Evolutionary conservation across 2,797 vertebrate genomes (phyloP).

Genomic region (Acanthurus lineatus): DNA sequence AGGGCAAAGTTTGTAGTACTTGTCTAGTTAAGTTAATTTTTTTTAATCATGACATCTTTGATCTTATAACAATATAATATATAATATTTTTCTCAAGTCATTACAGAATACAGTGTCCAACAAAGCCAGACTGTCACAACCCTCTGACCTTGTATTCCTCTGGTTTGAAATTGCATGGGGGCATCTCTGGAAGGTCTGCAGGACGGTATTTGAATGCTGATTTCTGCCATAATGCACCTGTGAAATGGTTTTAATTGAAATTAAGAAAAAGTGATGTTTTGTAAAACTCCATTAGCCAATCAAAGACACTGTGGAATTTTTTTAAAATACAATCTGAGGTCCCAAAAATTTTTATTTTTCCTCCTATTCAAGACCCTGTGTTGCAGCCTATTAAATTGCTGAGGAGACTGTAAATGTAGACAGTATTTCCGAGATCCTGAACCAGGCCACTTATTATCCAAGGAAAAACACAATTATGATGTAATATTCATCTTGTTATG

Average conservation of each 20-base stretch:
- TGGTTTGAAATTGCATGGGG: conserved; percentile 87
- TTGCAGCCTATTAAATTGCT: too few species aligned
- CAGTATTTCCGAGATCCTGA: neutral
- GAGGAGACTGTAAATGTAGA: neutral
- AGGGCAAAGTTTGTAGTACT: neutral
- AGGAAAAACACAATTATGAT: neutral
- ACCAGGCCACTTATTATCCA: neutral
- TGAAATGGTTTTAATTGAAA: neutral
- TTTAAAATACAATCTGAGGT: neutral
- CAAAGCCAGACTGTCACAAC: neutral
- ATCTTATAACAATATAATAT: neutral
- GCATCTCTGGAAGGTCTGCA: conserved; percentile 82
- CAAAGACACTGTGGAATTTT: neutral
- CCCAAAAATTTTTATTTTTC: neutral
- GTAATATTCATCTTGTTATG: neutral
- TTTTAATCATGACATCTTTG: conserved; percentile 64
- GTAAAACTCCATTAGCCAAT: neutral
- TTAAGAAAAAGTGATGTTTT: neutral
- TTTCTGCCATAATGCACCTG: conserved; percentile 79
- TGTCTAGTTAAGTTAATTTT: too few species aligned
- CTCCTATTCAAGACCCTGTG: neutral
- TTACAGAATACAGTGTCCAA: neutral
- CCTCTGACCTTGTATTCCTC: conserved; percentile 87
- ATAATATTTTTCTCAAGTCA: too few species aligned
- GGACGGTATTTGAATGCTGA: conserved; percentile 60